phyloP scores from a whole-genome alignment of 2,113 vertebrate species.

The Notothenia coriiceps region DNA sequence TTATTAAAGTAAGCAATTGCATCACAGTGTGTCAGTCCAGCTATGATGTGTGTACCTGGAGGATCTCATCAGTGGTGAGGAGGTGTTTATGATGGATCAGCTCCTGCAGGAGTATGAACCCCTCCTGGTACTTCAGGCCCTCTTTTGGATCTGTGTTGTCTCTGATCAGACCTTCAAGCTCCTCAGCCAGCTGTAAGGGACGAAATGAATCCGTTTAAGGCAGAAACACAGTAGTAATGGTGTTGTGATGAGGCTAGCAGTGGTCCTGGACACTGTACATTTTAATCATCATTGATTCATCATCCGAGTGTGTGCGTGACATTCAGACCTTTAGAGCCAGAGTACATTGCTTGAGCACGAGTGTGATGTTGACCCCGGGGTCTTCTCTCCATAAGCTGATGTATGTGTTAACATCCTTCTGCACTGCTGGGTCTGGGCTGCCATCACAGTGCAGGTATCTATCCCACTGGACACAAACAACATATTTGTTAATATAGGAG shows the following conservation, averaged over 20 bases:
- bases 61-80: constrained; percentile 84
- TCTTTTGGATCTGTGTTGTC: constrained; percentile 73
- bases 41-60: constrained; percentile 82
- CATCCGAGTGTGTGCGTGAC: too few relatives aligned
- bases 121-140: constrained; percentile 77
- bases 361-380: constrained; percentile 76
- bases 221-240: not conserved
- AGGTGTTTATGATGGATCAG: constrained; percentile 87
- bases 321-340: constrained; percentile 85
- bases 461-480: constrained; percentile 87
- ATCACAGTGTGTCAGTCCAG: not conserved
- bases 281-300: not conserved
- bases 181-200: constrained; percentile 85
- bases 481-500: not conserved
- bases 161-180: constrained; percentile 85
- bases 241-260: not conserved
- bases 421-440: constrained; percentile 88
- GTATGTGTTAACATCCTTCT: constrained; percentile 90
- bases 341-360: constrained; percentile 84
- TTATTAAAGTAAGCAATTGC: not conserved
- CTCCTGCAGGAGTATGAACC: constrained; percentile 81
- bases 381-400: constrained; percentile 91
- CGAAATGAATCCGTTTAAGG: not conserved
- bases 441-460: constrained; percentile 89
- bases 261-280: not conserved